phyloP scores from a whole-genome alignment of 2,888 invertebrate species.

The Chromoteleia sp. region DNA sequence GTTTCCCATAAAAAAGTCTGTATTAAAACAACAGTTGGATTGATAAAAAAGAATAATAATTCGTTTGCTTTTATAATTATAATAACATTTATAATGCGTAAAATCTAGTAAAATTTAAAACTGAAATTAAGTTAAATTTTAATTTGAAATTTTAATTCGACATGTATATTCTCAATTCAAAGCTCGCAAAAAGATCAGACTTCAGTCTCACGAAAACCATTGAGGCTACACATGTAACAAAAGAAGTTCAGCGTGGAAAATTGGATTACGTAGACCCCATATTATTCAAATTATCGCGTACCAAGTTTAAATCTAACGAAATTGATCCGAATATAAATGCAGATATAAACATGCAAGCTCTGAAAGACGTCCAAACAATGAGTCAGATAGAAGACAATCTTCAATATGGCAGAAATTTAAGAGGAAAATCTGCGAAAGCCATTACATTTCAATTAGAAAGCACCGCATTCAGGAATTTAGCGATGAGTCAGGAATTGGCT shows the following conservation, averaged over 20 bases:
- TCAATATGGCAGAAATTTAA: conserved; percentile 85
- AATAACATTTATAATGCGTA: too few relatives aligned
- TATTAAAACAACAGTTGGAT: too few relatives aligned
- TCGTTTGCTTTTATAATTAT: too few relatives aligned
- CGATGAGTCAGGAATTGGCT: conserved; percentile 84
- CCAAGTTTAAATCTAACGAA: conserved; percentile 62
- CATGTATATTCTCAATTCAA: conserved; percentile 66
- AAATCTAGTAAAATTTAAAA: too few relatives aligned
- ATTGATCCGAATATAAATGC: conserved; percentile 74
- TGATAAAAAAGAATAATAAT: too few relatives aligned
- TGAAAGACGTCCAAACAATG: conserved; percentile 78
- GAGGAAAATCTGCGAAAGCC: conserved; percentile 91
- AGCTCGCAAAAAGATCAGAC: conserved; percentile 87
- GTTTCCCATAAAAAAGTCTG: too few relatives aligned
- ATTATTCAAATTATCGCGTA: conserved; percentile 67
- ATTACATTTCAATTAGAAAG: conserved; percentile 86
- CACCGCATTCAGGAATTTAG: conserved; percentile 86
- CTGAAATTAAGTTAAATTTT: too few relatives aligned
- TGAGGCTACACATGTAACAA: conserved; percentile 87
- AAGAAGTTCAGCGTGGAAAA: conserved; percentile 86
- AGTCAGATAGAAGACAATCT: conserved; percentile 76
- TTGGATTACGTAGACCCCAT: conserved; percentile 67
- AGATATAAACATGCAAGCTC: conserved; percentile 75
- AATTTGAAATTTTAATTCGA: too few relatives aligned
- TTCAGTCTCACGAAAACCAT: conserved; percentile 88